Base-by-base conservation (phyloP, 2,888 invertebrate genomes). In the Acleris emargana region DNA sequence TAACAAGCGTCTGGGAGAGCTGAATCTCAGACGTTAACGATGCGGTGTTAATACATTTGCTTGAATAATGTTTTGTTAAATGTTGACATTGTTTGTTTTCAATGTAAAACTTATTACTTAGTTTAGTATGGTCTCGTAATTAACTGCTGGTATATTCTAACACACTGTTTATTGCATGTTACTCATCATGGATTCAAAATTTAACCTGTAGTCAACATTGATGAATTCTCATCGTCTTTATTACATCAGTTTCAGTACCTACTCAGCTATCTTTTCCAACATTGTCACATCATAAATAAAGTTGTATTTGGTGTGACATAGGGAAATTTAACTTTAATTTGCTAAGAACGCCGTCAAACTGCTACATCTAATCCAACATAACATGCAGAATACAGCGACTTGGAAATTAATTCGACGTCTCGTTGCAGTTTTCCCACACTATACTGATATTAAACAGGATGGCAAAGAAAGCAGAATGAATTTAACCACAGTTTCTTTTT, bases 351-450 rank as follows among this genome's bases (percentile, higher is more conserved):
- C 49, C 58, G 32, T 52, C 51, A 47, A 52, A 22, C 16, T 22
- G 54, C 25, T 43, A n/a, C 20, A 11, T 32, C 42, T 58, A 49
- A 53, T 54, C 18, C 53, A 38, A 49, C 52, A 32, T 17, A 50
- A 50, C 28, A 59, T 54, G 16, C 18, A 13, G 43, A 53, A 47
- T 58, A 43, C 64, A 49, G 64, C 59, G 49, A 55, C 38, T 66
- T 32, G 32, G 60, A 54, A 61, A 66, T 66, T 66, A 66, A 66
- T 66, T 66, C 25, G 18, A 62, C 18, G 28, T 18, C 55, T 13
- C 62, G 38, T 49, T 57, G 55, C 62, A 62, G 50, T 49, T 57
- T 32, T 9, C 0, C 11, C 42, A n/a, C 22, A 57, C 16, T 25
- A 55, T 25, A 57, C 62, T 25, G 38, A 50, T 3, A 9, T 17